A percentile compares a stretch with the other conserved stretches of the same genome.
phyloP scores from a whole-genome alignment of 2,113 vertebrate genomes.

The Callocephalon fimbriatum region DNA sequence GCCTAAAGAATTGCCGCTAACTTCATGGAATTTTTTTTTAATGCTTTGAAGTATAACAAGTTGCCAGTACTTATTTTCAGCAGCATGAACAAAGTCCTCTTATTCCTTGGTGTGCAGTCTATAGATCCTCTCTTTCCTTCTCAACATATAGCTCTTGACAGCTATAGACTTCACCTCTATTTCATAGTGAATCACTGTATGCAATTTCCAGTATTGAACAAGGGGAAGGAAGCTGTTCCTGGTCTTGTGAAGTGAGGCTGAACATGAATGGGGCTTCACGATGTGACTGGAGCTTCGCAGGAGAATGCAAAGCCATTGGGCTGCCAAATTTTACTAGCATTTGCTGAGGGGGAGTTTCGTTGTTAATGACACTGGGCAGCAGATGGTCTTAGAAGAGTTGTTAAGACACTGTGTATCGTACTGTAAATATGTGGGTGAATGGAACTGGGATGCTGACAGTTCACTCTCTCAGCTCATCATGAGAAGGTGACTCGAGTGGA shows the following conservation, averaged over 20 bases:
- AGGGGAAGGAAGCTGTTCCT: background rate
- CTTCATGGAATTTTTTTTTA: background rate
- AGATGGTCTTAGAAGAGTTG: constrained; percentile 63
- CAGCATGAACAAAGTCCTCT: background rate
- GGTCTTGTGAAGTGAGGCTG: background rate
- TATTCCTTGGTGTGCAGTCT: background rate
- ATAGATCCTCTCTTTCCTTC: background rate
- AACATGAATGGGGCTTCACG: constrained; percentile 41
- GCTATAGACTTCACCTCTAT: background rate
- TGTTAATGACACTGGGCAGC: constrained; percentile 70
- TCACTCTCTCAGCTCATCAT: constrained; percentile 31
- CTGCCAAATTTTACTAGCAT: constrained; percentile 41
- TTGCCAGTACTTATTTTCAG: background rate
- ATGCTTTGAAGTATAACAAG: background rate
- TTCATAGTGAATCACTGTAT: background rate
- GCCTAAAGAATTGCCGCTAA: background rate
- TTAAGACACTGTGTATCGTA: constrained; percentile 52
- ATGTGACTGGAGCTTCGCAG: constrained; percentile 16
- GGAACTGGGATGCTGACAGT: constrained; percentile 52
- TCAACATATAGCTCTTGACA: background rate
- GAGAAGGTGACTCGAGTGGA: constrained; percentile 42
- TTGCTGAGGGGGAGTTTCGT: constrained; percentile 61
- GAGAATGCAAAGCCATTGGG: background rate
- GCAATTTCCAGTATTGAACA: background rate
- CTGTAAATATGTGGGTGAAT: constrained; percentile 68